Evolutionary conservation across 1,140 invertebrate genomes (phyloP), one percentile per base, ranked within the genome.

Genomic region (Drosophila trapezifrons): DNA sequence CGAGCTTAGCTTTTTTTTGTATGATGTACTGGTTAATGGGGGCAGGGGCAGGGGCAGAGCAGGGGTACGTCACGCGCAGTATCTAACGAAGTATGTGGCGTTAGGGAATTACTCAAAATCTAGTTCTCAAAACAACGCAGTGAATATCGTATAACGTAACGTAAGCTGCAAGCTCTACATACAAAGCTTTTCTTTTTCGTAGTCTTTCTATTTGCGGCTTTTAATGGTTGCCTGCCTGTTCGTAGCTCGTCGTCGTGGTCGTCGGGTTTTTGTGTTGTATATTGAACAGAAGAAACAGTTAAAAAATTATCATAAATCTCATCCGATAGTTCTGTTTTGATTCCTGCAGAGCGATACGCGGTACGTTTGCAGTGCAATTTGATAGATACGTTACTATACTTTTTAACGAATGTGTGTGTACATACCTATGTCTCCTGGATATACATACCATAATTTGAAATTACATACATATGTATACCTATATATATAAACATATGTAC

Each of bases 121-220:
- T 8, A 18, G 59, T 63, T 63, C 12, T 13, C 35, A 29, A 32
- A 22, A n/a, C 10, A 29, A 45, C 43, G 29, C 51, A 57, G n/a
- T 35, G 27, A 43, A 42, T 40, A n/a, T 43, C 42, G 42, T 43
- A 43, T 42, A 60, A 55, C 49, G 43, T 47, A 47, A 38, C 56
- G 27, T 47, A 32, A 63, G 35, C 32, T 13, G 43, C n/a, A 64
- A 40, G 32, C 51, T 54, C 37, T 5, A 22, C 8, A 5, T 20
- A 35, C 55, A 52, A 73, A 73, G 70, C 71, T 74, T 47, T 43
- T 56, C 37, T 46, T 22, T 13, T 49, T 35, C 49, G 64, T 42
- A 32, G 57, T 81, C 64, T 78, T 78, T 69, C 59, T 69, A 82
- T 74, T 74, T 82, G 58, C 74, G 67, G 78, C 78, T 57, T 80